These are phyloP conservation scores for Chromobotia macracanthus DNA, from an alignment of 2,797 vertebrate genomes.

Conservation along the genomic window DNA sequence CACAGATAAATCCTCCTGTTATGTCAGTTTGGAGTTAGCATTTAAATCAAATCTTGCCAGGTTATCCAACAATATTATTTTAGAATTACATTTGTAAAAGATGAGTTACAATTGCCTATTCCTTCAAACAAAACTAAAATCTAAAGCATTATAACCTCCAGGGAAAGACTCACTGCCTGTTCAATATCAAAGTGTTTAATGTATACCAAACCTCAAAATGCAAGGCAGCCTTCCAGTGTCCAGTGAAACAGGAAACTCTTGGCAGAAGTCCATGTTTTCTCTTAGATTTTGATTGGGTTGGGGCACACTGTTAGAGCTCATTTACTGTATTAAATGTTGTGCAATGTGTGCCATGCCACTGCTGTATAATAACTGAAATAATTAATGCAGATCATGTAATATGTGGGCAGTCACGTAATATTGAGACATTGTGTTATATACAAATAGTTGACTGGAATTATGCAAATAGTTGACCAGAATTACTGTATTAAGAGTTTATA, in stretches of 20 bases:
- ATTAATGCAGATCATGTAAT: slow-evolving; percentile 76
- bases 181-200: slow-evolving; percentile 67
- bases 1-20: not conserved
- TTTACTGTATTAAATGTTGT: slow-evolving; percentile 23
- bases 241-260: slow-evolving; percentile 41
- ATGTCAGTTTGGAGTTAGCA: not conserved
- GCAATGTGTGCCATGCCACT: slow-evolving; percentile 50
- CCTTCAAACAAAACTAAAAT: slow-evolving; percentile 13
- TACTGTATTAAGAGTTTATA: not conserved
- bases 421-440: slow-evolving; percentile 63
- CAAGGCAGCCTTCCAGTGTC: slow-evolving; percentile 45
- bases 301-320: slow-evolving; percentile 2
- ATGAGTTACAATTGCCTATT: not conserved
- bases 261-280: slow-evolving; percentile 53
- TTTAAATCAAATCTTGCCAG: not conserved
- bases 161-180: slow-evolving; percentile 55
- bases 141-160: not conserved
- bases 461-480: slow-evolving; percentile 70
- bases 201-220: slow-evolving; percentile 57
- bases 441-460: too few relatives aligned
- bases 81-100: not conserved
- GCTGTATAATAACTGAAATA: slow-evolving; percentile 77
- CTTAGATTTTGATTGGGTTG: slow-evolving; percentile 41
- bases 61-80: not conserved
- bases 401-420: slow-evolving; percentile 67